Base-by-base conservation (phyloP, 2,797 vertebrate species). In the Uromys caudimaculatus region DNA sequence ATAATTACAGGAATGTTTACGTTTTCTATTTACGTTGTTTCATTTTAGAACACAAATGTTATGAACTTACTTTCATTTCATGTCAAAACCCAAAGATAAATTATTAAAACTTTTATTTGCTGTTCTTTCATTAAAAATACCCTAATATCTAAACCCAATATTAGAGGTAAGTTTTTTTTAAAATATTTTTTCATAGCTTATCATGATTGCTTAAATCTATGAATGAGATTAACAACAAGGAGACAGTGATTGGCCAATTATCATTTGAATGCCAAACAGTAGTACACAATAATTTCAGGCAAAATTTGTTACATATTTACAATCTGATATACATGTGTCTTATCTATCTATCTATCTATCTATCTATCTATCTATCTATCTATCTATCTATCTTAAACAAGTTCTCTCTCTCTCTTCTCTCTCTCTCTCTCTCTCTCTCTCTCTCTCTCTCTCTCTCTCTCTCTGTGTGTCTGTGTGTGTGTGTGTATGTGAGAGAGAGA, bases 1-100 rank as follows among this genome's bases (percentile, higher is more conserved):
- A 41, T 62, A 38, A 52, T 58, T 78, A n/a, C 4, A 62, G 27
- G 12, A 58, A 81, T 58, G 1, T 78, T 95, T 90, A 75, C 5
- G 47, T 60, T 92, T 95, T 89, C 23, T 82, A 47, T 56, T 82
- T 56, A 29, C 94, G 23, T 38, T 47, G 11, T 69, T 93, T 79
- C 85, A 67, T n/a, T 77, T 83, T 62, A 2, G 16, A 93, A 94
- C 89, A 67, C 16, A 76, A 60, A 62, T 23, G n/a, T 5, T 89
- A 19, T 47, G 16, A 32, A 16, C 2, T 47, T 64, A 64, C 35
- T 91, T n/a, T 89, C 56, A 19, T 79, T 89, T 82, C 52, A 75
- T 77, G 17, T 16, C 58, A 75, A 93, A 27, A 84, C 89, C 54
- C 77, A 77, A 90, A 88, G 13, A 79, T 14, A 47, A 9, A 3